phyloP scores from a whole-genome alignment of 2,888 invertebrate genomes.

The Molorchus minor region DNA sequence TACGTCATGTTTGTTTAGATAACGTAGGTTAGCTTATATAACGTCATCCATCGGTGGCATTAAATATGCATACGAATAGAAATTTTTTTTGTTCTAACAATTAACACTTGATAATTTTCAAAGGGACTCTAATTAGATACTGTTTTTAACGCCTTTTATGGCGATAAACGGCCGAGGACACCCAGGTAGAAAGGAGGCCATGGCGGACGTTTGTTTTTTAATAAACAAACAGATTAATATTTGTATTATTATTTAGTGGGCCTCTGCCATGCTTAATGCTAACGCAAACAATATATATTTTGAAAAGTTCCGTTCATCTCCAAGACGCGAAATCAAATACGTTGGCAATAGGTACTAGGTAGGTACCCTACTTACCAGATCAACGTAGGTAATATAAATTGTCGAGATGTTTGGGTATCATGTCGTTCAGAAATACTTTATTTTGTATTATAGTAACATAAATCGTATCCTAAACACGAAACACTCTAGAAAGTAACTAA shows the following conservation, averaged over 20 bases:
- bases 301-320: no score
- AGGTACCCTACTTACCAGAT: no score
- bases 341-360: no score
- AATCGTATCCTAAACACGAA: no score
- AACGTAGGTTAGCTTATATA: neutral
- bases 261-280: no score
- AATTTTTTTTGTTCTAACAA: conserved; percentile 14
- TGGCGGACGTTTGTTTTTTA: conserved; percentile 6
- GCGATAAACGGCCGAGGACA: conserved; percentile 15
- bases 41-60: conserved; percentile 8
- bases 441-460: no score
- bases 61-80: conserved; percentile 3
- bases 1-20: conserved; percentile 6
- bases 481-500: no score
- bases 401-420: no score
- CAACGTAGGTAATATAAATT: no score
- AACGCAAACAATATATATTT: no score
- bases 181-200: conserved; percentile 25
- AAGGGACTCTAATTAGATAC: conserved; percentile 22
- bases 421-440: no score
- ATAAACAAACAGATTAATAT: conserved; percentile 10
- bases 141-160: conserved; percentile 20
- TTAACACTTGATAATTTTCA: conserved; percentile 22
- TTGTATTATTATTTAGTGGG: conserved; percentile 6
- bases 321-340: no score